Conservation (phyloP, 2,797 vertebrate genomes). For the Semaprochilodus insignis region DNA sequence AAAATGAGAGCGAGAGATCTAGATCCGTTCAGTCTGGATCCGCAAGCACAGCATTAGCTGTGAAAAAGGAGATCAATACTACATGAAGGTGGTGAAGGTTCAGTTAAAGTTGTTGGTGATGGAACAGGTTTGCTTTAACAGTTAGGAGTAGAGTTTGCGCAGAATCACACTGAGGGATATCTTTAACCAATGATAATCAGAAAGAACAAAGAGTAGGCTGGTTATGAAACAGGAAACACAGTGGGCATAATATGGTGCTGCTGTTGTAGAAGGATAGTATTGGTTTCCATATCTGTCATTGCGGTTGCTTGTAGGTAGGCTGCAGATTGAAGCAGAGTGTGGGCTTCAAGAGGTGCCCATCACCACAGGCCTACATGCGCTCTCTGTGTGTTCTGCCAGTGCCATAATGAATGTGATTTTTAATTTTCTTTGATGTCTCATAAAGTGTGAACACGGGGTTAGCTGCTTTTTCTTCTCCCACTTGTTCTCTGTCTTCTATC, state of each 20-base stretch:
- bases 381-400: conserved; percentile 4
- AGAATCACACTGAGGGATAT: background rate
- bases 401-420: conserved; percentile 32
- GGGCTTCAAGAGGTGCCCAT: conserved; percentile 8
- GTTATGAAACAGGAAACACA: conserved; percentile 22
- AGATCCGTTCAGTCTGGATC: no score
- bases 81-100: conserved; percentile 30
- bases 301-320: conserved; percentile 21
- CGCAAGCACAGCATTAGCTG: conserved; percentile 4
- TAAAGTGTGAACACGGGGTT: conserved; percentile 36
- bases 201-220: conserved; percentile 10
- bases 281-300: background rate
- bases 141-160: background rate
- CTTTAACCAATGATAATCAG: background rate
- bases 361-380: conserved; percentile 5
- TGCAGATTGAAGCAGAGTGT: conserved; percentile 11
- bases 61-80: conserved; percentile 34
- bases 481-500: conserved; percentile 16
- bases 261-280: background rate
- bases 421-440: conserved; percentile 37
- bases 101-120: conserved; percentile 30
- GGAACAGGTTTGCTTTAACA: background rate
- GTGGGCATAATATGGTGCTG: conserved; percentile 14
- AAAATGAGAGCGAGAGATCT: background rate
- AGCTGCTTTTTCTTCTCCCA: conserved; percentile 27